Evolutionary conservation across 2,113 vertebrate genomes (phyloP).

Genomic region (Trachemys scripta): DNA sequence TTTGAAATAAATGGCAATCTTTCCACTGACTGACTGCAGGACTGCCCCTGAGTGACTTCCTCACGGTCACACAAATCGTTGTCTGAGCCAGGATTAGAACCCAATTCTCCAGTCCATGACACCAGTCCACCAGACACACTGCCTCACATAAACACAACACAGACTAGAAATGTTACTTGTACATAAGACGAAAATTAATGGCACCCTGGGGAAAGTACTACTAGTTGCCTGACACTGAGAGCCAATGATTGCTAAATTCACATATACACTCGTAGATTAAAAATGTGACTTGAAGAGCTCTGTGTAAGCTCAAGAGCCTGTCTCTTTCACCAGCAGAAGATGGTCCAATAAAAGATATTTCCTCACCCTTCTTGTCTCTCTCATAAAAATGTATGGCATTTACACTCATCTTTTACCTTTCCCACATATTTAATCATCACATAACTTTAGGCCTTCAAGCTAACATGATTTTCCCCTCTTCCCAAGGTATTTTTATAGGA

Average conservation of each 20-base stretch:
- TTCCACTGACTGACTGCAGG: not conserved
- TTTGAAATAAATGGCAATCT: not conserved
- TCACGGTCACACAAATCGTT: not conserved
- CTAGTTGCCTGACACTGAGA: not conserved
- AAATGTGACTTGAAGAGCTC: not conserved
- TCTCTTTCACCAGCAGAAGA: not conserved
- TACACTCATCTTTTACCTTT: not conserved
- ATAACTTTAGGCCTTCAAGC: not conserved
- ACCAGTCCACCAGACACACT: not conserved
- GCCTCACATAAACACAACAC: not conserved
- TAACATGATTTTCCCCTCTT: rapidly evolving
- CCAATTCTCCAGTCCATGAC: not conserved
- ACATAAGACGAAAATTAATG: not conserved
- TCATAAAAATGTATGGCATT: not conserved
- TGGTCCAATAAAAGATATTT: not conserved
- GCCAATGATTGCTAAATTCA: not conserved
- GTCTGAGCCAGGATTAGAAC: not conserved
- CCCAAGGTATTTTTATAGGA: not conserved
- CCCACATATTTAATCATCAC: not conserved
- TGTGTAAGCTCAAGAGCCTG: not conserved
- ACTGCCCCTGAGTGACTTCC: not conserved
- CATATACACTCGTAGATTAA: not conserved
- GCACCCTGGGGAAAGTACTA: not conserved
- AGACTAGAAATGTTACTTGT: not conserved
- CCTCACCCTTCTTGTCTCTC: not conserved